Evolutionary conservation across 2,113 vertebrate genomes (phyloP).

Genomic region (Tragelaphus strepsiceros): DNA sequence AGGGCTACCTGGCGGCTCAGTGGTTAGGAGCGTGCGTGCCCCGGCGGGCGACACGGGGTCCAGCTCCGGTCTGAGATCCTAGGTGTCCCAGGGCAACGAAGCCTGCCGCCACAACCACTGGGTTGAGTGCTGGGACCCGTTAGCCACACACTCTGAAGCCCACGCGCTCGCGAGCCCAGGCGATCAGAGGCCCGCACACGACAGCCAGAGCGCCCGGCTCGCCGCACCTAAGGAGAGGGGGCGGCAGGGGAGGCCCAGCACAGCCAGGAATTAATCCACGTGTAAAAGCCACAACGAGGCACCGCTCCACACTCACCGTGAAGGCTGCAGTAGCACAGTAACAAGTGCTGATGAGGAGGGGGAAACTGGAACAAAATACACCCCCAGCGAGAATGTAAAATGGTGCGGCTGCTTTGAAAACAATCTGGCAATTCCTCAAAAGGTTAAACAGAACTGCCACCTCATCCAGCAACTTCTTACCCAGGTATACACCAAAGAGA

Average conservation of each 20-base stretch:
- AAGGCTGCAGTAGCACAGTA: not conserved
- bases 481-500: not conserved
- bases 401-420: not conserved
- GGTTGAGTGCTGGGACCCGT: not conserved
- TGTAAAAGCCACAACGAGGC: not conserved
- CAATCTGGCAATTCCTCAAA: not conserved
- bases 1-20: not conserved
- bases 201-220: fast-evolving
- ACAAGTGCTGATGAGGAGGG: not conserved
- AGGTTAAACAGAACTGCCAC: not conserved
- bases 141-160: not conserved
- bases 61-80: not conserved
- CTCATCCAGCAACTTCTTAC: not conserved
- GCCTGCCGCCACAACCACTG: not conserved
- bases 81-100: not conserved
- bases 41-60: not conserved
- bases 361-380: not conserved
- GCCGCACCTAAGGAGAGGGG: not conserved
- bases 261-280: fast-evolving
- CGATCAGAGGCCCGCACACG: not conserved
- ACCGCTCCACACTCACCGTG: not conserved
- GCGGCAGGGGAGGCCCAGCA: not conserved
- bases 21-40: not conserved
- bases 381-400: not conserved
- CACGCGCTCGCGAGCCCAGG: fast-evolving